A percentile compares a stretch with the other conserved stretches of the same genome.
These are phyloP conservation scores for Coleophora flavipennella DNA, from an alignment of 2,888 invertebrate species.

Conservation along the genomic window DNA sequence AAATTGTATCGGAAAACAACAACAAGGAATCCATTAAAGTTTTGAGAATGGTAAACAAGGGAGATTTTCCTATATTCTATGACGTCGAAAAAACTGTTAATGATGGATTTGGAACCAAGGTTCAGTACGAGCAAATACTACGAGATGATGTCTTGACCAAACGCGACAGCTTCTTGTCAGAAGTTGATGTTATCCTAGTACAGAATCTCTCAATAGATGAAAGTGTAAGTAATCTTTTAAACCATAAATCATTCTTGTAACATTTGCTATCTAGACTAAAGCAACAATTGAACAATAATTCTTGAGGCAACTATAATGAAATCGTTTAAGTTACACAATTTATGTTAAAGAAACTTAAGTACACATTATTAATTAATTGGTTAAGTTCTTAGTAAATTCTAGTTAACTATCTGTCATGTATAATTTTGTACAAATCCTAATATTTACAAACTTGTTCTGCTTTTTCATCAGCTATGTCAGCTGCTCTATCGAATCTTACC, in stretches of 20 bases:
- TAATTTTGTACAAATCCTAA: not conserved
- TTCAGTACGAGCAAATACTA: slow-evolving; percentile 12
- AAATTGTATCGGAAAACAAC: slow-evolving; percentile 30
- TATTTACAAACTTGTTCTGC: not conserved
- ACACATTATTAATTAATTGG: not conserved
- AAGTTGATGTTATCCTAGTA: slow-evolving; percentile 20
- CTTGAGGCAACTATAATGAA: too few relatives aligned
- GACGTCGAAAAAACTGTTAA: slow-evolving; percentile 13
- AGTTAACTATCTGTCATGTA: not conserved
- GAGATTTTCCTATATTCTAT: slow-evolving; percentile 7
- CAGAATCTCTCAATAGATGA: slow-evolving; percentile 21
- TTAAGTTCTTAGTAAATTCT: not conserved
- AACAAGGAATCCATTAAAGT: slow-evolving; percentile 21
- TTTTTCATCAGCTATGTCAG: slow-evolving; percentile 22
- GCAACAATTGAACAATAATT: too few relatives aligned
- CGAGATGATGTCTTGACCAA: slow-evolving; percentile 11
- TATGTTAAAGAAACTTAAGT: not conserved
- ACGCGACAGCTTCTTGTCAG: slow-evolving; percentile 7
- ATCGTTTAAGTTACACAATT: not conserved
- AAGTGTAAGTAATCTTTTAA: slow-evolving; percentile 17
- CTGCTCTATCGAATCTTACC: slow-evolving; percentile 17
- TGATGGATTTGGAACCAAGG: slow-evolving; percentile 14
- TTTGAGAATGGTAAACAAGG: slow-evolving; percentile 17
- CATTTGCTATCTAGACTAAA: too few relatives aligned
- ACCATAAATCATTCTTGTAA: not conserved